A percentile compares a stretch with the other conserved stretches of the same genome.
Conservation (phyloP, 2,888 invertebrate genomes). For the Holacanthella duospinosa region DNA sequence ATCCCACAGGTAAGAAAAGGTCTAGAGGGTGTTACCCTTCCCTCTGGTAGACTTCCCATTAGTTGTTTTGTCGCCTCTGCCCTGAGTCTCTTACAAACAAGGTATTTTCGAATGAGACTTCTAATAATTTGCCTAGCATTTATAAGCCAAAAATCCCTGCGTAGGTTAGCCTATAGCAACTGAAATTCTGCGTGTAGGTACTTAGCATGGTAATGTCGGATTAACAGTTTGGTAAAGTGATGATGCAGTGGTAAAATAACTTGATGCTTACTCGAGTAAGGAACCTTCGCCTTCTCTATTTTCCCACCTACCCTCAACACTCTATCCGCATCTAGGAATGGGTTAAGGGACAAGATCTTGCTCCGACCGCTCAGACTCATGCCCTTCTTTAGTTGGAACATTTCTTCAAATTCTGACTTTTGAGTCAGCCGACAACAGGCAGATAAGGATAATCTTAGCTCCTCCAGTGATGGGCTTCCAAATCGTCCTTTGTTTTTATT, state of each 20-base stretch:
- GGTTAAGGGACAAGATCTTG: conserved; percentile 19
- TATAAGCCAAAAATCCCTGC: conserved; percentile 9
- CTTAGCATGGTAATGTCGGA: conserved; percentile 11
- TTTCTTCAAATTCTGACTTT: not conserved
- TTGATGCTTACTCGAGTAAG: conserved; percentile 18
- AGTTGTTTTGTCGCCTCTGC: conserved; percentile 20
- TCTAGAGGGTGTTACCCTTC: conserved; percentile 26
- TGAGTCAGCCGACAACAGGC: not conserved
- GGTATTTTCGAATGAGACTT: conserved; percentile 12
- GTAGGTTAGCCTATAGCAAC: conserved; percentile 3
- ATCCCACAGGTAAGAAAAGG: conserved; percentile 35
- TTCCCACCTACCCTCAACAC: conserved; percentile 30
- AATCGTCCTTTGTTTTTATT: too few species aligned
- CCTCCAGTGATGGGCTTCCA: too few species aligned
- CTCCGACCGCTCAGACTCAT: not conserved
- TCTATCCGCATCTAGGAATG: conserved; percentile 14
- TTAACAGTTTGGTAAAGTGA: conserved; percentile 11
- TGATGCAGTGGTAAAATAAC: conserved; percentile 18
- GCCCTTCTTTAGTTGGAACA: not conserved
- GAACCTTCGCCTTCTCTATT: conserved; percentile 18
- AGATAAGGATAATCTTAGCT: not conserved
- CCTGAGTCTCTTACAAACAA: conserved; percentile 16
- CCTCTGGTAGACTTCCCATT: conserved; percentile 38
- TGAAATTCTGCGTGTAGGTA: conserved; percentile 16
- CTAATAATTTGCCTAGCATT: conserved; percentile 4